Conservation (phyloP, 2,113 vertebrate genomes). For the Hyperopisus bebe region DNA sequence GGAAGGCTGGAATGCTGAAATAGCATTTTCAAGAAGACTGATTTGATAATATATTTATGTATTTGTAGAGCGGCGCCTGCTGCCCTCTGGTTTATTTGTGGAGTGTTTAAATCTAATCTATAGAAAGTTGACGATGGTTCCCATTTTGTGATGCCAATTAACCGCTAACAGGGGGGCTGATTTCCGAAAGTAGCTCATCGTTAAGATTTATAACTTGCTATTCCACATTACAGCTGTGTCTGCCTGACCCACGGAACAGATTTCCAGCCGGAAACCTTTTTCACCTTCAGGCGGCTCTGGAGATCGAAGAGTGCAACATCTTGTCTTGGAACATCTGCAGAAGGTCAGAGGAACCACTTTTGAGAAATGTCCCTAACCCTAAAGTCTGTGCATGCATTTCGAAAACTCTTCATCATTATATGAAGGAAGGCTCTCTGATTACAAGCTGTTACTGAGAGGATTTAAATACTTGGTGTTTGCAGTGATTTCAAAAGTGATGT, state of each 20-base stretch:
- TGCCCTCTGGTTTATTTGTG: neutral
- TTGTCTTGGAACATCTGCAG: constrained; percentile 18
- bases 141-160: neutral
- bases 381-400: neutral
- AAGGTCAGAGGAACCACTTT: neutral
- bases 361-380: neutral
- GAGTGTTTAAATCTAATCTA: neutral
- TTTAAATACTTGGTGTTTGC: neutral
- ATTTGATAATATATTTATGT: neutral
- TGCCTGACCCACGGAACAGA: neutral
- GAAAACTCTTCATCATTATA: neutral
- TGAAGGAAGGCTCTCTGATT: neutral
- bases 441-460: neutral
- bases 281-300: neutral
- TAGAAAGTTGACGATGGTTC: neutral
- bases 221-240: constrained; percentile 5
- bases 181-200: neutral
- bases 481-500: neutral
- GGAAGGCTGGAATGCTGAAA: neutral
- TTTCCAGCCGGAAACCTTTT: too few species aligned
- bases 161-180: neutral
- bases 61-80: neutral
- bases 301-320: neutral
- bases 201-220: neutral
- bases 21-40: neutral